Evolutionary conservation across 2,888 invertebrate species (phyloP), one percentile per base, ranked within the genome.

Genomic region (Pilophorus perplexus): DNA sequence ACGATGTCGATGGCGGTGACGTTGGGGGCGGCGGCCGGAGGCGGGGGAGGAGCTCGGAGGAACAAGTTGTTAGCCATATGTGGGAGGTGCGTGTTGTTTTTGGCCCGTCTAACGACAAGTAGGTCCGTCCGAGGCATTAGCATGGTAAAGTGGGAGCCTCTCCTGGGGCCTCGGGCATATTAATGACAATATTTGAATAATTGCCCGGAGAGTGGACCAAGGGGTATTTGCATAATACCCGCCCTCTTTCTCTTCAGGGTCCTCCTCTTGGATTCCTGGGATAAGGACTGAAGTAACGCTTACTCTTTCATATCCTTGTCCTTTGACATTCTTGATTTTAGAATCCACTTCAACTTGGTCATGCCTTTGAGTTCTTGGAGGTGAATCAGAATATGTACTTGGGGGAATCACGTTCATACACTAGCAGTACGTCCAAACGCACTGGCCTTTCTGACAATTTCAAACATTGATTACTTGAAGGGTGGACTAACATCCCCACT

Each of bases 151-250:
- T 68, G 68, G 66, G 52, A 40, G 64, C 38, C 18, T 28, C 25
- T 20, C 37, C 64, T 12, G 64, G 59, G 62, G 64, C 60, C 59
- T 37, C 44, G 54, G 57, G 68, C 68, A 68, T 68, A 68, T 68
- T 68, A 68, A 68, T 68, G 68, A 66, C 68, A 68, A 68, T 68
- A 68, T 68, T 68, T 68, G 68, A 68, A 68, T 68, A 68, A 68
- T 68, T 66, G 68, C 64, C 50, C 33, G 33, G n/a, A 60, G 66
- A 62, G 65, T 68, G 65, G 65, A 68, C 65, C 59, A 59, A 59
- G 23, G 50, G 46, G 46, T 57, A 68, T 68, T 68, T 68, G 59
- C 68, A 68, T 68, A 68, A 68, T 68, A 65, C 65, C 50, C 59
- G 50, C 57, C 62, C 59, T 64, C 62, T 42, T 44, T 44, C 33